These are phyloP conservation scores for Epinotia demarniana DNA, from an alignment of 2,888 invertebrate genomes.

Conservation along the genomic window DNA sequence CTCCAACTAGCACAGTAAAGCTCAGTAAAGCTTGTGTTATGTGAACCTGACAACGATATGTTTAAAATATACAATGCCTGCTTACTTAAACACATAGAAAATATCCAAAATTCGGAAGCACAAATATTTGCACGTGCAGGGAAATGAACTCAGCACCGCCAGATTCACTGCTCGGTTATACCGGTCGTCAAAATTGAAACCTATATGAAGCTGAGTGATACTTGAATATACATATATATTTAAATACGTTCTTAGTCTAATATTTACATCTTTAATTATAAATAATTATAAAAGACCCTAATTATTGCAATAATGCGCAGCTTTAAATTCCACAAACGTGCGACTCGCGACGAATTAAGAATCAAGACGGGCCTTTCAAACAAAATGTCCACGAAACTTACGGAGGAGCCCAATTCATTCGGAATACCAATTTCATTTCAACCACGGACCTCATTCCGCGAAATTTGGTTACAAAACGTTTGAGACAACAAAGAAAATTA, in stretches of 20 bases:
- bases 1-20: no score
- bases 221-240: not conserved
- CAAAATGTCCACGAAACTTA: slow-evolving; percentile 66
- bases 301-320: slow-evolving; percentile 25
- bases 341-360: slow-evolving; percentile 70
- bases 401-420: slow-evolving; percentile 72
- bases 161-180: no score
- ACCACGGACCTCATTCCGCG: slow-evolving; percentile 77
- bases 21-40: no score
- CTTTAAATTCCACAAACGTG: slow-evolving; percentile 65
- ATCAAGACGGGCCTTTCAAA: slow-evolving; percentile 65
- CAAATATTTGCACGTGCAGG: no score
- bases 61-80: no score
- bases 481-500: slow-evolving; percentile 82
- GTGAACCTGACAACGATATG: no score
- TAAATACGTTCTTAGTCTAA: not conserved
- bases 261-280: not conserved
- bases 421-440: slow-evolving; percentile 81
- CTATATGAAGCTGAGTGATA: no score
- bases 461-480: slow-evolving; percentile 83
- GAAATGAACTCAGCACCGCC: no score
- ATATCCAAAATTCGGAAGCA: no score
- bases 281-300: not conserved
- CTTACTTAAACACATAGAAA: no score
- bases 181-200: no score